Evolutionary conservation across 2,113 vertebrate genomes (phyloP), one percentile per base, ranked within the genome.

Genomic region (Anarhynchus alexandrinus): DNA sequence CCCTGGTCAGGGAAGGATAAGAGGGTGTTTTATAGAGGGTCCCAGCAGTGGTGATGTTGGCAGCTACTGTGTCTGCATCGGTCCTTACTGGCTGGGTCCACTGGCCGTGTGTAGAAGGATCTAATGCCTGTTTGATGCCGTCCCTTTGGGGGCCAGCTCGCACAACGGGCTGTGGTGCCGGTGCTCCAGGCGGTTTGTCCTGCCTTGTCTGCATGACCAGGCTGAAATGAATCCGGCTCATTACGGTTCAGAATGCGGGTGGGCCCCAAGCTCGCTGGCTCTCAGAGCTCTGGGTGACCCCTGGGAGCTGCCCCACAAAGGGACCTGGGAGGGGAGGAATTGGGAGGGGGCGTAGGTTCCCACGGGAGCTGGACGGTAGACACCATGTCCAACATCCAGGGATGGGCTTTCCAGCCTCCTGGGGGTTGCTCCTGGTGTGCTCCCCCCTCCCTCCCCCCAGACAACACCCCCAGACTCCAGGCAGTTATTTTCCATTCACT

Each of bases 171-270:
- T 0, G 32, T 5, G 32, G 61, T 25, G 70, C n/a, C 2, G 4
- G 21, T 12, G 65, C 58, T 38, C 20, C 27, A 6, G 71, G 34
- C 11, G 10, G 15, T 36, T 30, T 3, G 8, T 32, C 66, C 47
- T 40, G 54, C 32, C 61, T 22, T 26, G 5, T 22, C 51, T 30
- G 67, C 2, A 0, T 15, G 49, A 34, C 47, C 1, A 0, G 22
- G 43, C 40, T 0, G 2, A 5, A 5, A 4, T 8, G 34, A 29
- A 20, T 62, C 29, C 7, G 2, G 29, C 49, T 87, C 43, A 5
- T 32, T 20, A 12, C 0, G 0, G 58, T 3, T 3, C 4, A 1
- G 6, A 8, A 42, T 19, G n/a, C 0, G 0, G 34, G 12, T 43
- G 34, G 10, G 34, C 11, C 74, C 17, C 0, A 5, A 90, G 83